phyloP scores from a whole-genome alignment of 2,888 invertebrate genomes.

The Acanthococcus lagerstroemiae region DNA sequence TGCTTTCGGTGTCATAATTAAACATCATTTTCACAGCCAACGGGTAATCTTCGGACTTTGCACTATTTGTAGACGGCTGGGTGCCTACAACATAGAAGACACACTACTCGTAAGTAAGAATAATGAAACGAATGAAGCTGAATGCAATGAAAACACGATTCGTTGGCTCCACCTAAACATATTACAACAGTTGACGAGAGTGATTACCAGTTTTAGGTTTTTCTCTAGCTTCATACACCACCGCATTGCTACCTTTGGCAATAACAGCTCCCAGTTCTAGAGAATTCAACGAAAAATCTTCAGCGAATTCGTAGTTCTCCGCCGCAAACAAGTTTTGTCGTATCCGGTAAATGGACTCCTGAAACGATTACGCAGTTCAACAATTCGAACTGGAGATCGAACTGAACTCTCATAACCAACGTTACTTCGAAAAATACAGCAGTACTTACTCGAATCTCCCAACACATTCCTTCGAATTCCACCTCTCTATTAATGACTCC shows the following conservation, averaged over 20 bases:
- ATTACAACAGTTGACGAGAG: no score
- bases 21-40: conserved; percentile 86
- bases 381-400: background rate
- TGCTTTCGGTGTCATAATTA: conserved; percentile 76
- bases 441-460: conserved; percentile 61
- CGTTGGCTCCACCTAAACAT: no score
- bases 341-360: conserved; percentile 52
- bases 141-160: conserved; percentile 1
- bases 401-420: no score
- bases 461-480: conserved; percentile 65
- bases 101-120: no score
- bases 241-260: conserved; percentile 71
- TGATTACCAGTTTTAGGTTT: conserved; percentile 38
- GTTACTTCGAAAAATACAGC: no score
- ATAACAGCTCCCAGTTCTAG: conserved; percentile 59
- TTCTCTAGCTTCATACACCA: conserved; percentile 60
- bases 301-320: conserved; percentile 41
- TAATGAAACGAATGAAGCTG: no score
- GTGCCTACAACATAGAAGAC: no score
- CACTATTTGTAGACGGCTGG: background rate
- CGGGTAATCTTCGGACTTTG: conserved; percentile 44
- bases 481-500: conserved; percentile 66
- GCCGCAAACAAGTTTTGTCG: conserved; percentile 47
- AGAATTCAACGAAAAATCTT: conserved; percentile 48
- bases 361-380: no score